Percentiles rank a stretch among this genome's conserved stretches.
Evolutionary conservation across 2,797 vertebrate genomes (phyloP).

Genomic region (Tapera naevia): DNA sequence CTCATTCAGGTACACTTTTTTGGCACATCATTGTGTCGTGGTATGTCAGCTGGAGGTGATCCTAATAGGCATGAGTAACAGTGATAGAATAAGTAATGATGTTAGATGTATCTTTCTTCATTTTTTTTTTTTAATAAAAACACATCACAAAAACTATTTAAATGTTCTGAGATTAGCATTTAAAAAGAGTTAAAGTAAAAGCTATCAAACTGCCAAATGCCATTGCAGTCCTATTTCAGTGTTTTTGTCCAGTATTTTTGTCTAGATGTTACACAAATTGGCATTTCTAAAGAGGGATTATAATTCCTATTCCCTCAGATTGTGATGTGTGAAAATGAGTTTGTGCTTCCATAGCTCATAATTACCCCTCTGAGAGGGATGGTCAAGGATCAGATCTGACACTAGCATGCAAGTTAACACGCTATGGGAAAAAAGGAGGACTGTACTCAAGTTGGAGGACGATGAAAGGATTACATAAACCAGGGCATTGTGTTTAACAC

Average conservation of each 20-base stretch:
- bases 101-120: rapidly evolving
- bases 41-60: background rate
- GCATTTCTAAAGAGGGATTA: background rate
- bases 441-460: background rate
- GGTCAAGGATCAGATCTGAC: background rate
- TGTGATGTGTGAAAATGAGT: background rate
- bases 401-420: background rate
- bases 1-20: background rate
- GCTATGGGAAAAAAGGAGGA: background rate
- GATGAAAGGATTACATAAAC: background rate
- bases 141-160: background rate
- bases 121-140: background rate
- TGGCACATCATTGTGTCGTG: background rate
- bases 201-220: background rate
- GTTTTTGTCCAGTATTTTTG: background rate
- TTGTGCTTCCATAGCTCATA: background rate
- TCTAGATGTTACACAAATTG: background rate
- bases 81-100: background rate
- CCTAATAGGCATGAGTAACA: background rate
- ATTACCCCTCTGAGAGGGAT: background rate
- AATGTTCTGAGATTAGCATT: background rate
- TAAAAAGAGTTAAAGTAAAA: background rate
- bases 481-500: background rate
- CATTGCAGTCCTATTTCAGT: background rate
- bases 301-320: background rate